Conservation (phyloP, 2,113 vertebrate species). For the Saguinus midas region DNA sequence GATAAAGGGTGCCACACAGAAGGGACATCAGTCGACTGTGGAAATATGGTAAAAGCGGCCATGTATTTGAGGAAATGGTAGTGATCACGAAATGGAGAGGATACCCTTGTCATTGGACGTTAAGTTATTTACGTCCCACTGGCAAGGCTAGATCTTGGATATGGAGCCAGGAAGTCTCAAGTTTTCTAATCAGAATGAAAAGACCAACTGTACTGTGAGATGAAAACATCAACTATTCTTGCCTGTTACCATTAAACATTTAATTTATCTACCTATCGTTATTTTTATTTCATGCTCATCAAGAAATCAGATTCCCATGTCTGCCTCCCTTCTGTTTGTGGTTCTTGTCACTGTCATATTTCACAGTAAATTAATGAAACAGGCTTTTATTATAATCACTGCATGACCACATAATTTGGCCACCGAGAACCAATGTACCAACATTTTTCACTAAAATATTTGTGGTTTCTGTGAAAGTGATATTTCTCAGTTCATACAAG, state of each 20-base stretch:
- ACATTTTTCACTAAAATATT: background rate
- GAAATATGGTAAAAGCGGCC: background rate
- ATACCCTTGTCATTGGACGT: background rate
- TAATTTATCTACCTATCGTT: background rate
- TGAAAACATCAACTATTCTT: background rate
- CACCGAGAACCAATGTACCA: background rate
- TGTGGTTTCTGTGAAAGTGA: background rate
- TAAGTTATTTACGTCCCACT: background rate
- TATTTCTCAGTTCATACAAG: background rate
- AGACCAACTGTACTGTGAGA: background rate
- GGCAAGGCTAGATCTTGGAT: background rate
- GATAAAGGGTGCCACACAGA: background rate
- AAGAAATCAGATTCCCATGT: background rate
- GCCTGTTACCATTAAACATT: background rate
- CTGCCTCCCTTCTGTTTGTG: background rate
- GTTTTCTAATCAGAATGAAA: background rate
- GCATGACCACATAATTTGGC: background rate
- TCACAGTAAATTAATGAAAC: constrained; percentile 11
- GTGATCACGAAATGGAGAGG: background rate
- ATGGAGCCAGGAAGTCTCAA: background rate
- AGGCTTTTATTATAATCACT: background rate
- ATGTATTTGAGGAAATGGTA: background rate
- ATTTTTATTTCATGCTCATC: background rate
- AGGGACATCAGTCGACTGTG: background rate
- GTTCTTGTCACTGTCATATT: background rate